These are phyloP conservation scores for Agrochola circellaris DNA, from an alignment of 2,888 invertebrate species.

Conservation along the genomic window DNA sequence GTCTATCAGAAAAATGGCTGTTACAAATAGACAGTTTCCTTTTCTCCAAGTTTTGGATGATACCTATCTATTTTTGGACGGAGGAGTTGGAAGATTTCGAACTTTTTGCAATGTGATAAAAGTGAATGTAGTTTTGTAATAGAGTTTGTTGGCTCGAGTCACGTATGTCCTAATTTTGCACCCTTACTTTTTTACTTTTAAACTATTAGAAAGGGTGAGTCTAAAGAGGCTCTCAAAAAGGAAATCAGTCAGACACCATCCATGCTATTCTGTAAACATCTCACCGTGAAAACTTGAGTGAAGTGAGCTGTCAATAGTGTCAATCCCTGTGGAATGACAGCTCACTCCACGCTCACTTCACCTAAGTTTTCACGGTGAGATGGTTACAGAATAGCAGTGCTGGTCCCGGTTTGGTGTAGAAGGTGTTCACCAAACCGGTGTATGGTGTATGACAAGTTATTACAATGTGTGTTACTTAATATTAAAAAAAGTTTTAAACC, in stretches of 20 bases:
- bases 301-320: too few relatives aligned
- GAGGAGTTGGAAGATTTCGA: neutral
- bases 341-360: too few relatives aligned
- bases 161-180: constrained; percentile 5
- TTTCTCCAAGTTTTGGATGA: constrained; percentile 24
- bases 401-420: neutral
- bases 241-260: neutral
- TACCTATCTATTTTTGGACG: constrained; percentile 27
- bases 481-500: neutral
- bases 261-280: too few relatives aligned
- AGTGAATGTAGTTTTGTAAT: constrained; percentile 27
- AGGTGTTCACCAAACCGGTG: too few relatives aligned
- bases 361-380: too few relatives aligned
- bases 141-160: constrained; percentile 5
- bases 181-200: neutral
- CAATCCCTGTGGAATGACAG: too few relatives aligned
- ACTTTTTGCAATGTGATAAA: constrained; percentile 35
- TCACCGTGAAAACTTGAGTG: too few relatives aligned
- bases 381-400: too few relatives aligned
- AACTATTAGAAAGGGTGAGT: neutral
- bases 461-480: neutral
- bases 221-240: neutral
- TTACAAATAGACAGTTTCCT: constrained; percentile 11
- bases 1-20: constrained; percentile 15
- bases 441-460: neutral